Evolutionary conservation across 2,797 vertebrate species (phyloP), one percentile per base, ranked within the genome.

Genomic region (Sebastes vulpes): DNA sequence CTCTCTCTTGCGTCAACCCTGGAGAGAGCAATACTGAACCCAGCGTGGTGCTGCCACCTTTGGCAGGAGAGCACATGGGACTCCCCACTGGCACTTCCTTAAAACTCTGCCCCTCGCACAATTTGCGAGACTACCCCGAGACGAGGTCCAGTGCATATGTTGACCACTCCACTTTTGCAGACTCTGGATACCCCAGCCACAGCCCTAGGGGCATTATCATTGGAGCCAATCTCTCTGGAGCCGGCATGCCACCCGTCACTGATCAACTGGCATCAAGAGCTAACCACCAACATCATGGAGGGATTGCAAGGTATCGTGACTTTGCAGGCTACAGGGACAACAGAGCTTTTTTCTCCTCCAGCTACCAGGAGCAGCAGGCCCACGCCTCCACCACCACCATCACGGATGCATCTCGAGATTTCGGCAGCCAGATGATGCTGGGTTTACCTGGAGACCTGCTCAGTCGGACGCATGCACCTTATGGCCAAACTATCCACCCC

Each of bases 301-400:
- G 92, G 77, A 92, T 95, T 85, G 94, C 94, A 92, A 93, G 95
- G 85, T 96, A 96, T 70, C 94, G 94, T 85, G 95, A 96, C 94
- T 94, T 96, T 69, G 35, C 90, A 60, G 89, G 93, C 92, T 95
- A 93, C 91, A 95, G 94, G 54, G 95, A 96, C 90, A 90, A 87
- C 90, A 93, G 95, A 65, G 83, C 94, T 42, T 95, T 96, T 91
- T 95, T 96, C 79, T 72, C 93, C 79, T 70, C 93, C 9, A 87
- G 93, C 35, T 96, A 96, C 68, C 95, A 95, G 83, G 95, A 96
- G 79, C 96, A 96, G 96, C 96, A 96, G 96, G 96, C 96, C 96
- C 95, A 96, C 70, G 90, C 92, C 81, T 95, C 94, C 77, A 26
- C 18, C 46, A 48, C 42, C 42, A 48, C 38, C 38, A 42, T 16